phyloP scores from a whole-genome alignment of 2,113 vertebrate species.

The Rhinolophus ferrumequinum region DNA sequence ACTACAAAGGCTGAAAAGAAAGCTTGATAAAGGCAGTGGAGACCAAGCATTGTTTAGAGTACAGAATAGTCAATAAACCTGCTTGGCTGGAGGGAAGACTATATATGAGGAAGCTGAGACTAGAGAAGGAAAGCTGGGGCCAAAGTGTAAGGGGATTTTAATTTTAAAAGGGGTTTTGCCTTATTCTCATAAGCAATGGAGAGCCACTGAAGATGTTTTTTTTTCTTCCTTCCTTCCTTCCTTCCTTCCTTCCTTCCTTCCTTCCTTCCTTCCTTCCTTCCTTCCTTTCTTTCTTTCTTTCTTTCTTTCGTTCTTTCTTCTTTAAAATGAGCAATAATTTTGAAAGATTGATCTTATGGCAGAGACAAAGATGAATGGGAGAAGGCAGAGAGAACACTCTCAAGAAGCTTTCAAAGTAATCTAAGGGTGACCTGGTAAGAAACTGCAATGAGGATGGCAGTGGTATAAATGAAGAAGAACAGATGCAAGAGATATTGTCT shows the following conservation, averaged over 20 bases:
- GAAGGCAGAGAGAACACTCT: not conserved
- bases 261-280: not conserved
- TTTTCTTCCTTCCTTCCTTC: too few species aligned
- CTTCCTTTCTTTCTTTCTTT: not conserved
- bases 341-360: not conserved
- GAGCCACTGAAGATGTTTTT: not conserved
- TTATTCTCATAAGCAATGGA: not conserved
- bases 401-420: not conserved
- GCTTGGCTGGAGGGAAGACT: too few species aligned
- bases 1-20: not conserved
- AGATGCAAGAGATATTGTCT: slow-evolving; percentile 18
- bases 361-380: slow-evolving; percentile 1
- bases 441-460: not conserved
- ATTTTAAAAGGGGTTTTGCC: not conserved
- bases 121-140: not conserved
- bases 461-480: slow-evolving; percentile 45
- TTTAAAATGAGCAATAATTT: not conserved
- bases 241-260: too few species aligned
- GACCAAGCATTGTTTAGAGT: not conserved
- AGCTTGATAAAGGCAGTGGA: not conserved
- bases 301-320: not conserved
- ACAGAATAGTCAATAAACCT: too few species aligned
- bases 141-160: not conserved
- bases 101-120: not conserved
- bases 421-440: not conserved